Evolutionary conservation across 2,888 invertebrate species (phyloP).

Genomic region (Volucella zonaria): DNA sequence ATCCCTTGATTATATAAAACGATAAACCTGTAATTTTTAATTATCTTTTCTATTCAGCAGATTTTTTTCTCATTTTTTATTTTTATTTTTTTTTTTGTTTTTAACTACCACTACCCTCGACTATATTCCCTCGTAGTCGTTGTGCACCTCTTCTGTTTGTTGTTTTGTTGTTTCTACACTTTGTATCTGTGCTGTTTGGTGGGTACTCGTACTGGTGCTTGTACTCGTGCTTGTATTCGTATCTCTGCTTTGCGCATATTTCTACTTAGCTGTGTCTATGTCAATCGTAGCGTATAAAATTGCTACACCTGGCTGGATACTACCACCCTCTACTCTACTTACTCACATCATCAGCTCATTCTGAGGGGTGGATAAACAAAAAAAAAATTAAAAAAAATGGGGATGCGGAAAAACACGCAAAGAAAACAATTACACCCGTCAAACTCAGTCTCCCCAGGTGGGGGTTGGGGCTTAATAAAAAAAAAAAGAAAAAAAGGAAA

Average conservation of each 20-base stretch:
- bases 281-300: conserved; percentile 62
- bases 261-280: conserved; percentile 39
- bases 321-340: neutral
- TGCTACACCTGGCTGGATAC: conserved; percentile 58
- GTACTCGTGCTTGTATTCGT: neutral
- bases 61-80: conserved; percentile 1
- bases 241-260: conserved; percentile 15
- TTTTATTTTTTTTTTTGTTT: neutral
- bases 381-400: conserved; percentile 32
- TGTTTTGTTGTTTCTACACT: conserved; percentile 40
- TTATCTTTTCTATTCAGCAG: conserved; percentile 67
- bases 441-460: conserved; percentile 24
- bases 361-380: conserved; percentile 41
- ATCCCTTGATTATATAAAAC: conserved; percentile 73
- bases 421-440: conserved; percentile 70
- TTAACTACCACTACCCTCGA: neutral
- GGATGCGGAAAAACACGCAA: conserved; percentile 62
- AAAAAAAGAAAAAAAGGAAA: neutral
- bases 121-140: neutral
- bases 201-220: neutral
- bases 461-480: neutral
- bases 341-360: conserved; percentile 8
- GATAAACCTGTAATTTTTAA: conserved; percentile 74
- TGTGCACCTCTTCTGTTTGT: conserved; percentile 23
- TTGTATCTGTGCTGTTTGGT: neutral